Evolutionary conservation across 2,113 vertebrate species (phyloP).

Genomic region (Lophura nycthemera): DNA sequence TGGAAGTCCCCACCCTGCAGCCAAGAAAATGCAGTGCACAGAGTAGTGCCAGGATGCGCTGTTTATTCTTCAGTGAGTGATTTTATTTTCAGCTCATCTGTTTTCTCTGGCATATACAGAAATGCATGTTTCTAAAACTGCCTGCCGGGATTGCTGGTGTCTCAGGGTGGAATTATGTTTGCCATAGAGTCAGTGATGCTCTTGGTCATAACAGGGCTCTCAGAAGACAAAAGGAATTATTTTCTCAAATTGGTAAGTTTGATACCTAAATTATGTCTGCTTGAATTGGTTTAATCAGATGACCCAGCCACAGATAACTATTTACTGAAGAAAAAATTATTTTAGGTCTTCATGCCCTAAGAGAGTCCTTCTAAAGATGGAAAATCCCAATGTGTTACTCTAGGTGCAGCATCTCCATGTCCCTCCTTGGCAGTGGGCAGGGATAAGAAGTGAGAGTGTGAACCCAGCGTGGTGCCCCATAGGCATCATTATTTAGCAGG

Average conservation of each 20-base stretch:
- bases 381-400: not conserved
- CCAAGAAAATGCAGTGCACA: fast-evolving
- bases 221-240: not conserved
- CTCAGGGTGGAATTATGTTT: not conserved
- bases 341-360: not conserved
- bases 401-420: not conserved
- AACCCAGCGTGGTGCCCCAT: not conserved
- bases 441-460: not conserved
- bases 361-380: not conserved
- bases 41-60: not conserved
- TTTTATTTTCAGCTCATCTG: not conserved
- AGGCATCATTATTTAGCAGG: not conserved
- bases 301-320: not conserved
- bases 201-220: not conserved
- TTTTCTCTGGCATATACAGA: not conserved
- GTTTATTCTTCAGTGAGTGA: not conserved
- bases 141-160: not conserved
- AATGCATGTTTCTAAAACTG: not conserved
- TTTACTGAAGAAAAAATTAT: slow-evolving; percentile 9
- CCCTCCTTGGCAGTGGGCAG: not conserved
- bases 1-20: not conserved
- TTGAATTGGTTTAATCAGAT: slow-evolving; percentile 16
- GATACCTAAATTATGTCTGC: not conserved
- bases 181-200: not conserved
- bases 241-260: not conserved